phyloP scores from a whole-genome alignment of 2,113 vertebrate species.

The Philantomba maxwellii region DNA sequence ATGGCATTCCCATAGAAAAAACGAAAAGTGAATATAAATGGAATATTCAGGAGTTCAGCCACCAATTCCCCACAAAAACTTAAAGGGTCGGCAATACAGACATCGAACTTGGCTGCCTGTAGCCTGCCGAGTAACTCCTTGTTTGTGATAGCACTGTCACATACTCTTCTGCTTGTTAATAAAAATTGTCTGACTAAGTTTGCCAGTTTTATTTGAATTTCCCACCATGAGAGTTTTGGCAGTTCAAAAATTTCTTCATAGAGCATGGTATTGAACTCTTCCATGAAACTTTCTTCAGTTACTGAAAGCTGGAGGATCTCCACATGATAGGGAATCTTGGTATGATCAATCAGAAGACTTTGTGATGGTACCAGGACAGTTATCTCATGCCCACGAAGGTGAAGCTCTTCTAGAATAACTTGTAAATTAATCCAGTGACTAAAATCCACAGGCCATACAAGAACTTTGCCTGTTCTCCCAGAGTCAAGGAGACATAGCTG shows the following conservation, averaged over 20 bases:
- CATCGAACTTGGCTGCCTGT: background rate
- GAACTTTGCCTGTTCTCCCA: background rate
- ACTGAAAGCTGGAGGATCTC: background rate
- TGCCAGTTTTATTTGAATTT: background rate
- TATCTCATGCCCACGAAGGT: background rate
- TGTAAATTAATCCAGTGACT: background rate
- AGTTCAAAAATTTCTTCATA: background rate
- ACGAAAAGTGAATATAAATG: background rate
- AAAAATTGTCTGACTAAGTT: background rate
- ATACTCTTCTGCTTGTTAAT: accelerated
- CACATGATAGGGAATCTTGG: background rate
- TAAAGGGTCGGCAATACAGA: background rate
- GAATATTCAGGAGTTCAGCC: background rate
- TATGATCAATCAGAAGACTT: background rate
- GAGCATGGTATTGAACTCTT: background rate
- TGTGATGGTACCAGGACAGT: background rate
- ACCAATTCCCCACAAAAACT: background rate
- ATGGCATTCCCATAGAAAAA: background rate
- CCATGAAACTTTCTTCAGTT: background rate
- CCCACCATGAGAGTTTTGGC: background rate
- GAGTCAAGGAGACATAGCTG: background rate
- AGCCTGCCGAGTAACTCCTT: background rate
- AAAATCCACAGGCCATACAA: background rate
- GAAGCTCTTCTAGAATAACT: background rate
- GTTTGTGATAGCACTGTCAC: background rate